A percentile compares a stretch with the other conserved stretches of the same genome.
Conservation (phyloP, 1,140 invertebrate species). For the Pogonomyrmex barbatus region DNA sequence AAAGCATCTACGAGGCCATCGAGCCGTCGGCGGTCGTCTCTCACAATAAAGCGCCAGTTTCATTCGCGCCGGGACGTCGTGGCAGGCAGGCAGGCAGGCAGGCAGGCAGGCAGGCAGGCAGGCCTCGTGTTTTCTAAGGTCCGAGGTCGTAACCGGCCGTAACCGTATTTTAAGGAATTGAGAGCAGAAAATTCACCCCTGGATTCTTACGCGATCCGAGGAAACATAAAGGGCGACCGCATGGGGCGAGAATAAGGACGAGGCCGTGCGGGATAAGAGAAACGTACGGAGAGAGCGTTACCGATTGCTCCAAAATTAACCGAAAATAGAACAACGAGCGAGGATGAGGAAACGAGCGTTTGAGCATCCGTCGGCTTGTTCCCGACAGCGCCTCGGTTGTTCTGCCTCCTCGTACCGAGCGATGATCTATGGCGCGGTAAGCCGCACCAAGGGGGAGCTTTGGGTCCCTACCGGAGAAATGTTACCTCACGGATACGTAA, state of each 20-base stretch:
- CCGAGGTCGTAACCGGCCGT: slow-evolving; percentile 59
- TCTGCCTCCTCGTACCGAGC: slow-evolving; percentile 12
- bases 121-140: slow-evolving; percentile 38
- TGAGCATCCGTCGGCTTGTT: slow-evolving; percentile 15
- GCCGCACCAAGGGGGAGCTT: slow-evolving; percentile 36
- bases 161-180: slow-evolving; percentile 71
- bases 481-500: slow-evolving; percentile 7
- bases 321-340: slow-evolving; percentile 42
- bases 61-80: slow-evolving; percentile 60
- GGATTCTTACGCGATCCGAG: neutral
- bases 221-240: neutral
- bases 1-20: slow-evolving; percentile 31
- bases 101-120: slow-evolving; percentile 27
- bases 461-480: neutral
- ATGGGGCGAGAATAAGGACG: neutral
- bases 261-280: neutral
- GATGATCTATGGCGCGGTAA: slow-evolving; percentile 46
- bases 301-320: slow-evolving; percentile 37
- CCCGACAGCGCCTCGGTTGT: slow-evolving; percentile 26
- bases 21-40: neutral
- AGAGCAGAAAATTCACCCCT: slow-evolving; percentile 21
- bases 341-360: slow-evolving; percentile 3
- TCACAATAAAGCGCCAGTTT: slow-evolving; percentile 67
- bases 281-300: slow-evolving; percentile 11
- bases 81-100: too few relatives aligned